A percentile compares a stretch with the other conserved stretches of the same genome.
Conservation (phyloP, 2,888 invertebrate genomes). For the Camptogramma bilineatum region DNA sequence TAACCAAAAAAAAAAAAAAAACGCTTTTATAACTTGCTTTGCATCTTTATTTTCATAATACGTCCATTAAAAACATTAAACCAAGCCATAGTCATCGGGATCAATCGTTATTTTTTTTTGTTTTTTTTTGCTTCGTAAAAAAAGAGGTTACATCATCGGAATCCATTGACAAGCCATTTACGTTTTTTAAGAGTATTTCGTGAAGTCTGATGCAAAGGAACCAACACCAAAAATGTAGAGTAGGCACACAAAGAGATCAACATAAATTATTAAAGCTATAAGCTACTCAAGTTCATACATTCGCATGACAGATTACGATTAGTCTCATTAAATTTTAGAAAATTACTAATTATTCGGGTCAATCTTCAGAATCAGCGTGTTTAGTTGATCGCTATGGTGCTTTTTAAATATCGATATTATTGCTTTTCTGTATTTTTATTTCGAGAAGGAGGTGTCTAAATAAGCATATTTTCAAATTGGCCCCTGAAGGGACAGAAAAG, state of each 20-base stretch:
- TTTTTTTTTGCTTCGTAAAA: constrained; percentile 57
- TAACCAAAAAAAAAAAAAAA: constrained; percentile 21
- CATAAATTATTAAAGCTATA: not conserved
- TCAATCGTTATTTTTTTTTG: constrained; percentile 63
- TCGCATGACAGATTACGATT: too few species aligned
- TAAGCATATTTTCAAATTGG: too few species aligned
- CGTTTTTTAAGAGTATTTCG: constrained; percentile 9
- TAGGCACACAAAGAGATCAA: not conserved
- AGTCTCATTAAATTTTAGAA: too few species aligned
- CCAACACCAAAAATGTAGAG: not conserved
- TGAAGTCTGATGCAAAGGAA: constrained; percentile 34
- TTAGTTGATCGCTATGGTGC: too few species aligned
- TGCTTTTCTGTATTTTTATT: too few species aligned
- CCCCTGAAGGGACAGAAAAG: too few species aligned
- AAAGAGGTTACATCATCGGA: constrained; percentile 53
- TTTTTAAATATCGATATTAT: too few species aligned
- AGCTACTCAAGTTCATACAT: not conserved
- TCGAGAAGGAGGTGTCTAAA: too few species aligned
- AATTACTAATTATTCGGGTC: too few species aligned
- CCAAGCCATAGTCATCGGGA: constrained; percentile 68
- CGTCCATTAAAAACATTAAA: constrained; percentile 45
- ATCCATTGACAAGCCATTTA: constrained; percentile 52
- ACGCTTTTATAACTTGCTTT: constrained; percentile 21
- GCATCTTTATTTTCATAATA: constrained; percentile 43
- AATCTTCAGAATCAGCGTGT: too few species aligned